Percentiles rank a stretch among this genome's conserved stretches.
Evolutionary conservation across 2,113 vertebrate genomes (phyloP).

Genomic region (Okapia johnstoni): DNA sequence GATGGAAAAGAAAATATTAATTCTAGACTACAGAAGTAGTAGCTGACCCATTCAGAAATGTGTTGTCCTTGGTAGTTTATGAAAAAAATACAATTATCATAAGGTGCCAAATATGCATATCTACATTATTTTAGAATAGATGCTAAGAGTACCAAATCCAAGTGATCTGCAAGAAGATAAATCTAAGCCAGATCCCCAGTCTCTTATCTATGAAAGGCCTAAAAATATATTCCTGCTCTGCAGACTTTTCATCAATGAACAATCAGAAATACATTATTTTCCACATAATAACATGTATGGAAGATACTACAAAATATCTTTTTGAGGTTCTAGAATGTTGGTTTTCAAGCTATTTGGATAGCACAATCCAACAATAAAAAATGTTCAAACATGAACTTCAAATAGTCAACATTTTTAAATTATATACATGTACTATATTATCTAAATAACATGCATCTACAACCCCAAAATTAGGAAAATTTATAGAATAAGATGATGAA

Average conservation of each 20-base stretch:
- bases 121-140: not conserved
- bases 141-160: not conserved
- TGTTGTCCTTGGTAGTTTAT: not conserved
- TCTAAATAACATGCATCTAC: not conserved
- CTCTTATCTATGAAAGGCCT: not conserved
- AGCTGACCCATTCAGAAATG: not conserved
- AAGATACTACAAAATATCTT: not conserved
- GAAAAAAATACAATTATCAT: not conserved
- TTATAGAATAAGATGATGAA: not conserved
- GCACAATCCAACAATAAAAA: not conserved
- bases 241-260: not conserved
- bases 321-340: not conserved
- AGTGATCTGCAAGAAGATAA: not conserved
- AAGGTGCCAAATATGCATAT: not conserved
- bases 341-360: not conserved
- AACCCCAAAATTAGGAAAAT: not conserved
- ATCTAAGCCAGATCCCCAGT: not conserved
- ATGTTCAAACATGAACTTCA: not conserved
- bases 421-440: not conserved
- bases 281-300: not conserved
- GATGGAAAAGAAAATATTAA: not conserved
- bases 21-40: not conserved
- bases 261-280: not conserved
- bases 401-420: not conserved
- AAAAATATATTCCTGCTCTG: not conserved